Evolutionary conservation across 35 echinoderm and acorn worm genomes (phyloP).

Genomic region (Apostichopus californicus): DNA sequence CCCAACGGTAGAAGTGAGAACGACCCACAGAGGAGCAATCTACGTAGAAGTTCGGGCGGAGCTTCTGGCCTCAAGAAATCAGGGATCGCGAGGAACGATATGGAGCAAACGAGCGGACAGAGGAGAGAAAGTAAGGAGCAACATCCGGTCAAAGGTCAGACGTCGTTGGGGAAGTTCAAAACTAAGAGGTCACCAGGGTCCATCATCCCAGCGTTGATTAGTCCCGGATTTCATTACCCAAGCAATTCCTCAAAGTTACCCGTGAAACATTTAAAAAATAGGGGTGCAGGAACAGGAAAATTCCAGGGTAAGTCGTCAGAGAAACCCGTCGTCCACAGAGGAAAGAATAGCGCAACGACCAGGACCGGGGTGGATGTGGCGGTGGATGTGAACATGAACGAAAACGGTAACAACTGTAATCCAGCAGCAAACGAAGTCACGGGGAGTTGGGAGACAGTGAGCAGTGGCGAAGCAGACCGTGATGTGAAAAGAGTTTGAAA

Average conservation of each 20-base stretch:
- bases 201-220: not conserved
- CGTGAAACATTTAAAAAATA: not conserved
- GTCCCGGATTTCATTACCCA: conserved; percentile 1
- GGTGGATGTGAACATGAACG: not conserved
- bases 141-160: not conserved
- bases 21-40: not conserved
- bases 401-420: conserved; percentile 15
- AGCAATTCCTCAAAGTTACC: conserved; percentile 25
- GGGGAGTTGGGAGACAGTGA: conserved; percentile 26
- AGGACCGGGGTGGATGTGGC: not conserved
- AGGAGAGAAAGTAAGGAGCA: not conserved
- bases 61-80: not conserved
- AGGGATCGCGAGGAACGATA: not conserved
- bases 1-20: not conserved
- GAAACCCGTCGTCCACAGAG: not conserved
- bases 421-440: not conserved
- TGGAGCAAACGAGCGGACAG: not conserved
- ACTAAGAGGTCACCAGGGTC: not conserved
- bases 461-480: not conserved
- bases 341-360: not conserved
- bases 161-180: not conserved
- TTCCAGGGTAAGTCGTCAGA: not conserved
- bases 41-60: conserved; percentile 5
- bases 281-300: not conserved
- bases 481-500: not conserved